Conservation (phyloP, 2,113 vertebrate genomes). For the Dunckerocampus dactyliophorus region DNA sequence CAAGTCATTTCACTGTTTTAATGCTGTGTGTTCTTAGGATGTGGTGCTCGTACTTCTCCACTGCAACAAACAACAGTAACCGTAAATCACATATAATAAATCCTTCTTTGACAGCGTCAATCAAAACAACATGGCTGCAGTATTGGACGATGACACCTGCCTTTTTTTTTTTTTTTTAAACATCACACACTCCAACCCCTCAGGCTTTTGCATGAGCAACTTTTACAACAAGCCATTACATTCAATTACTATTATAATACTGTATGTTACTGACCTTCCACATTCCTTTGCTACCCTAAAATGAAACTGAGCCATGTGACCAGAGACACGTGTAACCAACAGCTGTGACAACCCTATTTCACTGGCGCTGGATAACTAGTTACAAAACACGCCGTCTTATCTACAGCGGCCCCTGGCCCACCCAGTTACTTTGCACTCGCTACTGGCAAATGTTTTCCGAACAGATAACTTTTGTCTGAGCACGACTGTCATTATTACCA, state of each 20-base stretch:
- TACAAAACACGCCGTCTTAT: slow-evolving; percentile 40
- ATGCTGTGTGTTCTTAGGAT: too few relatives aligned
- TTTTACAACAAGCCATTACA: too few relatives aligned
- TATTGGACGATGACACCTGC: not conserved
- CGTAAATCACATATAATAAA: too few relatives aligned
- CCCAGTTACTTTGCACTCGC: slow-evolving; percentile 28
- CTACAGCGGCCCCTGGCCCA: slow-evolving; percentile 21
- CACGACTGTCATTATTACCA: not conserved
- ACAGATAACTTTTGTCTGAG: not conserved
- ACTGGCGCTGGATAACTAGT: slow-evolving; percentile 10
- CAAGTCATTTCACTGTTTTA: too few relatives aligned
- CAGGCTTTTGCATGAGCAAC: slow-evolving; percentile 9
- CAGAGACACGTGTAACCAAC: not conserved
- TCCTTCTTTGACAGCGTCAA: too few relatives aligned
- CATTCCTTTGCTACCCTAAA: too few relatives aligned
- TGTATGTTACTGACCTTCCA: too few relatives aligned
- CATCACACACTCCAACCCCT: not conserved
- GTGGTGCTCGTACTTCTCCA: too few relatives aligned
- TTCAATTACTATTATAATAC: too few relatives aligned
- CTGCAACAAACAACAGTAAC: too few relatives aligned
- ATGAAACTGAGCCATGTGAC: not conserved
- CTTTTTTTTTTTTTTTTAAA: not conserved
- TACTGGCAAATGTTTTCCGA: slow-evolving; percentile 9
- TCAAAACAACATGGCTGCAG: too few relatives aligned
- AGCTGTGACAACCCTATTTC: slow-evolving; percentile 22